Evolutionary conservation across 2,113 vertebrate species (phyloP), one percentile per base, ranked within the genome.

Genomic region (Zapus hudsonius): DNA sequence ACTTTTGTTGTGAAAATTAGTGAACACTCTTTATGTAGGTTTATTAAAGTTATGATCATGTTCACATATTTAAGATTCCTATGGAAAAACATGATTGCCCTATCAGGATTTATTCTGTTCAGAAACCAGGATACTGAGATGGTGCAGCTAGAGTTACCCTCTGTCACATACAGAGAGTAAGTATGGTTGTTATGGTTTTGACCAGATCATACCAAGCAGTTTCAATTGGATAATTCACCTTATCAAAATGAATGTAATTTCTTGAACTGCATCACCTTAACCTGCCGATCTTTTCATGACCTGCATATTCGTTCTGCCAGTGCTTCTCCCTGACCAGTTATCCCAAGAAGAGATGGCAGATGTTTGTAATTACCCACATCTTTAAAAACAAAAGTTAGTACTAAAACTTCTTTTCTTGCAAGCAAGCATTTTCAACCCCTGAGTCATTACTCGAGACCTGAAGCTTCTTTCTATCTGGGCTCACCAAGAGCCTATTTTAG

Each of bases 81-180:
- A 63, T 80, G 52, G 25, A 70, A 82, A 70, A 82, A 96, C 72
- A 79, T 38, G 31, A 47, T 80, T 36, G 20, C 31, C 63, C 23
- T 38, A 17, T 72, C 61, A 81, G 23, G 29, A 89, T 76, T 76
- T 84, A 23, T 87, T 78, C 27, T 79, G 29, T 81, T 61, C 55
- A 76, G 23, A 89, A 33, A 87, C 57, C 47, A 47, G 86, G 85
- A 73, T 20, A 2, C 47, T 64, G 31, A 75, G 42, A 57, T 85
- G 10, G 20, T 80, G 29, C 80, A 69, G 47, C 31, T 64, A 42
- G 36, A 82, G 31, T 74, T 83, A 29, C 40, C 70, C 63, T 69
- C 78, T 92, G 78, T 93, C 90, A 87, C 31, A 95, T 86, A 74
- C 13, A 10, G 16, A 95, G 64, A 89, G 63, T 82, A 83, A 88